Evolutionary conservation across 2,888 invertebrate species (phyloP).

Genomic region (Horisme vitalbata): DNA sequence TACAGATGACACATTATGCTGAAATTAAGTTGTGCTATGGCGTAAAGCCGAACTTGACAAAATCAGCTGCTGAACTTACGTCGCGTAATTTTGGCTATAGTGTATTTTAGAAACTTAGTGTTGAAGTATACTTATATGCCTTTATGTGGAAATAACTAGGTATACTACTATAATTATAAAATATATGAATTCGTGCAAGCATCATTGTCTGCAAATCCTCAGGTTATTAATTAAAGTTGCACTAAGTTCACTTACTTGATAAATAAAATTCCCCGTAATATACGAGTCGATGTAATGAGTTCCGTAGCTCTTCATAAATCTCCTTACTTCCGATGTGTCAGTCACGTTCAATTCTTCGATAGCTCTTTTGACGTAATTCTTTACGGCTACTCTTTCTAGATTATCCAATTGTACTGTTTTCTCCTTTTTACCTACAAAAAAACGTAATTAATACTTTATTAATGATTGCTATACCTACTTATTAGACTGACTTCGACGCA

Average conservation of each 20-base stretch:
- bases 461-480: too few relatives aligned
- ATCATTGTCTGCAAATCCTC: not conserved
- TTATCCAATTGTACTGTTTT: slow-evolving; percentile 85
- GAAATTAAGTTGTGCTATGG: too few relatives aligned
- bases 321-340: slow-evolving; percentile 87
- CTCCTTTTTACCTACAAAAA: slow-evolving; percentile 80
- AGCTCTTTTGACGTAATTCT: slow-evolving; percentile 85
- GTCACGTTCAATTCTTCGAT: slow-evolving; percentile 85
- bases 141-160: too few relatives aligned
- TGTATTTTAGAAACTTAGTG: too few relatives aligned
- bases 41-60: too few relatives aligned
- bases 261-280: slow-evolving; percentile 92
- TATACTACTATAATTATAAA: too few relatives aligned
- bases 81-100: too few relatives aligned
- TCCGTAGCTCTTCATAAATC: slow-evolving; percentile 92
- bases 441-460: too few relatives aligned
- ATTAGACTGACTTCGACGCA: too few relatives aligned
- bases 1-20: too few relatives aligned
- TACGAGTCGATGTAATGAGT: slow-evolving; percentile 94
- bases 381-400: slow-evolving; percentile 82
- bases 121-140: too few relatives aligned
- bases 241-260: slow-evolving; percentile 84
- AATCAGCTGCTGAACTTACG: too few relatives aligned
- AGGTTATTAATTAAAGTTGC: not conserved
- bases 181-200: not conserved